Base-by-base conservation (phyloP, 2,113 vertebrate genomes). In the Terrapene triunguis region DNA sequence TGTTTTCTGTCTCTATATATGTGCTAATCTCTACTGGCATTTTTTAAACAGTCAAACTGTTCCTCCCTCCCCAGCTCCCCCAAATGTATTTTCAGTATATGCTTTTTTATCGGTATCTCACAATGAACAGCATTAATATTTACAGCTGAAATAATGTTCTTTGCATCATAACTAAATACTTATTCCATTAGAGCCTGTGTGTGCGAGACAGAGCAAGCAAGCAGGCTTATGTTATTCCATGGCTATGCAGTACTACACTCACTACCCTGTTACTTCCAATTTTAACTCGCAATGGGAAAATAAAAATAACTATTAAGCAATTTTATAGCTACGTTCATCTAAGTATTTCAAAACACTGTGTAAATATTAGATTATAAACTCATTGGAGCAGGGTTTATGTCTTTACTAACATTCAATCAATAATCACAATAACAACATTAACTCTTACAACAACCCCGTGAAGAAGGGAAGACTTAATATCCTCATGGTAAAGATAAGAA, bases 1-100 rank as follows among this genome's bases (percentile, higher is more conserved):
- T 96, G 97, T 94, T 93, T 97, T 95, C 79, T 69, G 82, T 51
- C 8, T 14, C 1, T 79, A 5, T 82, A 2, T n/a, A 84, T 88
- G 24, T 69, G 89, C 69, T 97, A 92, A 97, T 96, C 79, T 93
- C 95, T 88, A 25, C 0, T 24, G 90, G 82, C 93, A 38, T 65
- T 89, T 90, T 94, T 88, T 69, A 97, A 96, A 87, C 35, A 95
- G 81, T 44, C 85, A 88, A 78, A 47, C 62, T 76, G 4, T 1
- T 95, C 88, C 47, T 38, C n/a, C 35, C 35, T 50, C 50, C 50
- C 50, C 50, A 50, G 50, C 50, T 50, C 10, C 19, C 17, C 10
- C 55, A 0, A 0, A n/a, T 42, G 32, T 96, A 38, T 87, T 97
- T 97, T 93, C 84, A 35, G 22, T 72, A 38, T 29, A 32, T 21